Conservation (phyloP, 2,888 invertebrate genomes). For the Pachydiplax longipennis region DNA sequence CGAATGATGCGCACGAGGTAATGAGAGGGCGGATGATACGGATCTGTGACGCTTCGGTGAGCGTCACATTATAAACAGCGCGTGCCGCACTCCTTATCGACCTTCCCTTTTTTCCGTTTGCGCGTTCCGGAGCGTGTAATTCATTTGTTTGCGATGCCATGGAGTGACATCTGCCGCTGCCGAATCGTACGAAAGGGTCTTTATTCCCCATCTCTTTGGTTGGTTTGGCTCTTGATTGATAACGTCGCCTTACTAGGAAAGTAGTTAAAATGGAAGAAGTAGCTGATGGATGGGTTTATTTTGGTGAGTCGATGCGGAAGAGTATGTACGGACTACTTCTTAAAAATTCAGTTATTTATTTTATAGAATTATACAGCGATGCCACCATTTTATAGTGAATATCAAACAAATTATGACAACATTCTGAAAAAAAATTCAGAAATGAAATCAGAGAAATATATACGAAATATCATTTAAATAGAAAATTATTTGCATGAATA, state of each 20-base stretch:
- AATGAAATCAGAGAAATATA: too few species aligned
- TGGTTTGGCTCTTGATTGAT: neutral
- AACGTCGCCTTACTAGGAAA: neutral
- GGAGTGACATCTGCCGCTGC: neutral
- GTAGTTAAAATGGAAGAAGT: neutral
- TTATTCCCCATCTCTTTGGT: neutral
- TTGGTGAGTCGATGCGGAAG: too few species aligned
- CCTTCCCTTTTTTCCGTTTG: neutral
- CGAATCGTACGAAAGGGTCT: neutral
- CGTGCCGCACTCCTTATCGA: too few species aligned
- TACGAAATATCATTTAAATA: too few species aligned
- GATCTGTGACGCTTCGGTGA: constrained; percentile 36
- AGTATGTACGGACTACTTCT: too few species aligned
- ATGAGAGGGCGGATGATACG: constrained; percentile 21
- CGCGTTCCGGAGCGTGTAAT: neutral
- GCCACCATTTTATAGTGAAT: too few species aligned
- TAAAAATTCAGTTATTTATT: too few species aligned
- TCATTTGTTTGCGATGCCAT: neutral
- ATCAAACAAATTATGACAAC: too few species aligned
- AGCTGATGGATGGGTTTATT: too few species aligned
- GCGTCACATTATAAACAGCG: neutral
- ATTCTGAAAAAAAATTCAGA: too few species aligned
- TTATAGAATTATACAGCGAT: too few species aligned
- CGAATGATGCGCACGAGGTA: neutral
- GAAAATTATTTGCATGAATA: too few species aligned